Base-by-base conservation (phyloP, 2,888 invertebrate genomes). In the Lycocerus yunnanus region DNA sequence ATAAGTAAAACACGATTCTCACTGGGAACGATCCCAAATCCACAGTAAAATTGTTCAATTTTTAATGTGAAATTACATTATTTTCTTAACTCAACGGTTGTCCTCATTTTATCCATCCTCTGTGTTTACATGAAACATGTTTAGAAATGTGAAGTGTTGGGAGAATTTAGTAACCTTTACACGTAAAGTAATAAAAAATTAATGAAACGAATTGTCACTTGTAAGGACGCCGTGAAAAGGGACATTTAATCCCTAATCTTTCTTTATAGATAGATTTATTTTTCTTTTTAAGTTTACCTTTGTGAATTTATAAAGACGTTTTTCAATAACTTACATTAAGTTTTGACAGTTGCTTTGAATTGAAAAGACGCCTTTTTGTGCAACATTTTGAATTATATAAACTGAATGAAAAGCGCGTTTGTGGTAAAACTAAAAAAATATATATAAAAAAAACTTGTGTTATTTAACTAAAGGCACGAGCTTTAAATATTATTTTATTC, bases 121-220 rank as follows among this genome's bases (percentile, higher is more conserved):
- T 3, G 43, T 43, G 43, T 43, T 43, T 43, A 63, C 16, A 63
- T 63, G 61, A 63, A 63, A 63, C 20, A 63, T 63, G 20, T 63
- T 63, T 63, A 63, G 61, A 63, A 63, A 63, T 63, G 16, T 63
- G 16, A 63, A 63, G 61, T 63, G 15, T 63, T 18, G 16, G 14
- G 61, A 16, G 70, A 60, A 70, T 69, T 74, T 65, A 58, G 67
- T 68, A 74, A 71, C 68, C 74, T 63, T 15, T 15, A 68, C 74
- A 74, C 74, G 74, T 74, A 65, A 65, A 71, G 67, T 68, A 74
- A 74, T 74, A 74, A 74, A 71, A 71, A 71, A 67, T 71, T 74
- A 74, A 74, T 71, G 74, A 74, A 74, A 63, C 58, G 61, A 65
- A 71, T 74, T 71, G 71, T 71, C 59, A 66, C 66, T 66, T 71